Conservation (phyloP, 1,140 invertebrate genomes). For the Lepidurus arcticus region DNA sequence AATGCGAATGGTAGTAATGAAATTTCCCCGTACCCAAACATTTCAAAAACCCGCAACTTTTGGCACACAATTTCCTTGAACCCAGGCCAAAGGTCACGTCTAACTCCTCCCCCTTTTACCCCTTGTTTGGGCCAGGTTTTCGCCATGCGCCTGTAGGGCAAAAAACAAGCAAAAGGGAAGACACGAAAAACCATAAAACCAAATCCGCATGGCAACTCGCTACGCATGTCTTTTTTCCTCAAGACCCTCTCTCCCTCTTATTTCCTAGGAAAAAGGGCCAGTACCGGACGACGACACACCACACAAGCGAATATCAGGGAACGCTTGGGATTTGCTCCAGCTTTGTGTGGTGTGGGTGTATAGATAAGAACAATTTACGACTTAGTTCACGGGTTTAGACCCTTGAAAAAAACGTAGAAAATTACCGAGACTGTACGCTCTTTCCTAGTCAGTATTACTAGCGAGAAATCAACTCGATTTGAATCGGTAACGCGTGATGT, state of each 20-base stretch:
- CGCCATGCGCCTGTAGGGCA: neutral
- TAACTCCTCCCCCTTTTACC: neutral
- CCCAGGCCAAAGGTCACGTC: neutral
- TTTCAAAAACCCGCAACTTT: neutral
- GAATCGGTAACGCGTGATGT: neutral
- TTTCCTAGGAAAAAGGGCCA: neutral
- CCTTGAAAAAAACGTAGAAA: neutral
- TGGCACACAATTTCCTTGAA: neutral
- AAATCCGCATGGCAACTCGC: slow-evolving; percentile 12
- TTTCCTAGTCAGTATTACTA: neutral
- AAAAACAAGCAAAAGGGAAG: neutral
- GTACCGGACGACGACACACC: slow-evolving; percentile 7
- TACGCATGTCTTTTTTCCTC: neutral
- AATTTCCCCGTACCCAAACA: neutral
- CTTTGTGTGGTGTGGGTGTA: slow-evolving; percentile 9
- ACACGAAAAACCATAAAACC: neutral
- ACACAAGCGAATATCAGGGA: neutral
- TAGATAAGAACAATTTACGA: slow-evolving; percentile 11
- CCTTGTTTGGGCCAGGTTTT: neutral
- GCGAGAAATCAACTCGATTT: neutral
- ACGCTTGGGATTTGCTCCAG: neutral
- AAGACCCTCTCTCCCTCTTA: neutral
- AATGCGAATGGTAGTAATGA: neutral
- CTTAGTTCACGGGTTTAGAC: neutral
- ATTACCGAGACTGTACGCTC: neutral